A percentile compares a stretch with the other conserved stretches of the same genome.
Conservation (phyloP, 1,140 invertebrate species). For the Habropoda laboriosa region DNA sequence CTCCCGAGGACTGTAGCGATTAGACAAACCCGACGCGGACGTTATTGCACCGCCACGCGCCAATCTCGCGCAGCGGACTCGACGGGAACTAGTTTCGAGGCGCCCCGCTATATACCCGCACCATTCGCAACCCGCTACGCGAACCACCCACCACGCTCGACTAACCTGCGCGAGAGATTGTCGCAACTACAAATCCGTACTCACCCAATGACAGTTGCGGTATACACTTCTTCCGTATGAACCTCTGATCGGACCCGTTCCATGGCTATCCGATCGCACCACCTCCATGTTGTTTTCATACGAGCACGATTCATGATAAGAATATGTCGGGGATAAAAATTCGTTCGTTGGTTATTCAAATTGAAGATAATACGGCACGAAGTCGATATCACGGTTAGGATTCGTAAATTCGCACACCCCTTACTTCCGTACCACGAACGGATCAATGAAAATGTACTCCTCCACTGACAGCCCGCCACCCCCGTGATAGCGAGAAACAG, state of each 20-base stretch:
- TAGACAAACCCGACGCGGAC: slow-evolving; percentile 76
- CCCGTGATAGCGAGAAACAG: slow-evolving; percentile 62
- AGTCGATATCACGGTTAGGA: slow-evolving; percentile 65
- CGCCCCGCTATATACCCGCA: slow-evolving; percentile 63
- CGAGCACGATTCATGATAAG: not conserved
- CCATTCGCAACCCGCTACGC: slow-evolving; percentile 56
- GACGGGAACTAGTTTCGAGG: slow-evolving; percentile 72
- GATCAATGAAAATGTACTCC: slow-evolving; percentile 81
- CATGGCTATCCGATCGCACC: not conserved
- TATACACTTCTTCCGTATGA: not conserved
- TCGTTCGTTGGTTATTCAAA: not conserved
- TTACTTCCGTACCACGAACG: slow-evolving; percentile 63
- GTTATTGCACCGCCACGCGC: slow-evolving; percentile 79
- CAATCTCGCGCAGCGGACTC: slow-evolving; percentile 76
- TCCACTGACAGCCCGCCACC: slow-evolving; percentile 62
- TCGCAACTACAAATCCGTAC: slow-evolving; percentile 59
- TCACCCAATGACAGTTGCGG: slow-evolving; percentile 37
- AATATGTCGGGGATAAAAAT: not conserved
- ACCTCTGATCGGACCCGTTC: not conserved
- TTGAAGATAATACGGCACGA: not conserved
- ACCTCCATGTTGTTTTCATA: not conserved
- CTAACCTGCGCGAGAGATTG: slow-evolving; percentile 47
- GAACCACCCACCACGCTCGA: slow-evolving; percentile 19
- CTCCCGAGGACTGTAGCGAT: slow-evolving; percentile 64
- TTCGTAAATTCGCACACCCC: slow-evolving; percentile 65